These are phyloP conservation scores for Aegithalos caudatus DNA, from an alignment of 2,113 vertebrate species.

Conservation along the genomic window DNA sequence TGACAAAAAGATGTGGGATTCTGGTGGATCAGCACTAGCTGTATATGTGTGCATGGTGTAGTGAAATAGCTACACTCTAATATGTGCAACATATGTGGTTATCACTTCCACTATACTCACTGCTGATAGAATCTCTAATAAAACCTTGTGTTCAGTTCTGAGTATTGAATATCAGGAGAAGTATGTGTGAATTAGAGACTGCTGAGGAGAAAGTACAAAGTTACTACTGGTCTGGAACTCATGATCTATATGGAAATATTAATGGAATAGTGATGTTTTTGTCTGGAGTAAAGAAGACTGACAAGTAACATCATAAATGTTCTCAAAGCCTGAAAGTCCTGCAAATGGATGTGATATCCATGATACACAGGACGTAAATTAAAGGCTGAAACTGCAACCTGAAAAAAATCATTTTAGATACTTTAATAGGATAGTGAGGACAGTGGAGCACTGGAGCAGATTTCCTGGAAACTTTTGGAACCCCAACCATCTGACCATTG, in stretches of 20 bases:
- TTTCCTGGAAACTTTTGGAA: neutral
- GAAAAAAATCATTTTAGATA: neutral
- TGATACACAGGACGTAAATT: neutral
- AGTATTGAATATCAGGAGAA: neutral
- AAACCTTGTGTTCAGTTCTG: neutral
- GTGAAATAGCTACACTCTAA: neutral
- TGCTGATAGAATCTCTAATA: neutral
- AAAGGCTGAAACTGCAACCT: neutral
- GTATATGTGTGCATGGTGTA: neutral
- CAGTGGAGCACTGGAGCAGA: neutral
- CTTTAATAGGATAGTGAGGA: neutral
- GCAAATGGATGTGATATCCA: neutral
- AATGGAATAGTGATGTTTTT: neutral
- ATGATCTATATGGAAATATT: neutral
- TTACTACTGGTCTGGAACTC: neutral
- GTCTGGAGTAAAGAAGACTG: neutral
- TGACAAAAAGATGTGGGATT: neutral
- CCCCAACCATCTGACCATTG: neutral
- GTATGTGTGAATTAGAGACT: neutral
- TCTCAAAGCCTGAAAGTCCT: neutral
- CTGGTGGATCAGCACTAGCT: neutral
- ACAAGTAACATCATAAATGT: neutral
- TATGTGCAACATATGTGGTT: neutral
- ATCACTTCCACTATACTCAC: neutral
- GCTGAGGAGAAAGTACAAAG: neutral